These are phyloP conservation scores for Platygyra sinensis DNA, from an alignment of 64 coral and sea anemone genomes.

Conservation along the genomic window DNA sequence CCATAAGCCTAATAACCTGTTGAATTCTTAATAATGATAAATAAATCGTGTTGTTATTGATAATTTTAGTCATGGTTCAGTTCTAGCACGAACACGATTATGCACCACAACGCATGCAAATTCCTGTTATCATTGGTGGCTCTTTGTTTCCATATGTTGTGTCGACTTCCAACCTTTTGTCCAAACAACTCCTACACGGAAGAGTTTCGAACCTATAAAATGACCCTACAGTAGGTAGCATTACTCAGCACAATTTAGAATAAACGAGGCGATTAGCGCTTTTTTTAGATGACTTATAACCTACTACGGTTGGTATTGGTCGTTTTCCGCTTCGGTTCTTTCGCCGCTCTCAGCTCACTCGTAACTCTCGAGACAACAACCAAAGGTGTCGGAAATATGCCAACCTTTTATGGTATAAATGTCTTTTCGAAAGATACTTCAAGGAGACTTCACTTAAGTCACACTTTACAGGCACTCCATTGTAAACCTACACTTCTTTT, in stretches of 20 bases:
- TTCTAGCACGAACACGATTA: background rate
- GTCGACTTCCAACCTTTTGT: no score
- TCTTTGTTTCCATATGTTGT: no score
- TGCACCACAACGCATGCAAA: background rate
- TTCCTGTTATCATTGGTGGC: background rate
- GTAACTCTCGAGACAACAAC: no score
- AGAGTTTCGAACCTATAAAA: no score
- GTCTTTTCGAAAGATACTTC: background rate
- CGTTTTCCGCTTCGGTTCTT: background rate
- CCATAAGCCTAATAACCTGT: no score
- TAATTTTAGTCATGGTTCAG: background rate
- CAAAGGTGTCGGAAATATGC: background rate
- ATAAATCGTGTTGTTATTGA: background rate
- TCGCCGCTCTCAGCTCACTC: no score
- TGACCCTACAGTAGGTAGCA: no score
- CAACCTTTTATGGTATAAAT: background rate
- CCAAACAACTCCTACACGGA: no score
- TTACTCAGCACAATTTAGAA: background rate
- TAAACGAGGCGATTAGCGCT: conserved; percentile 15
- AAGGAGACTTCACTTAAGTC: background rate
- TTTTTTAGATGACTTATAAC: background rate
- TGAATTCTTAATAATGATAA: no score
- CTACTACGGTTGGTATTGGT: background rate
- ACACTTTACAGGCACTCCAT: background rate
- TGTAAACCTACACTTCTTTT: no score